These are phyloP conservation scores for Archivesica marissinica DNA, from an alignment of 1,140 invertebrate species.

Conservation along the genomic window DNA sequence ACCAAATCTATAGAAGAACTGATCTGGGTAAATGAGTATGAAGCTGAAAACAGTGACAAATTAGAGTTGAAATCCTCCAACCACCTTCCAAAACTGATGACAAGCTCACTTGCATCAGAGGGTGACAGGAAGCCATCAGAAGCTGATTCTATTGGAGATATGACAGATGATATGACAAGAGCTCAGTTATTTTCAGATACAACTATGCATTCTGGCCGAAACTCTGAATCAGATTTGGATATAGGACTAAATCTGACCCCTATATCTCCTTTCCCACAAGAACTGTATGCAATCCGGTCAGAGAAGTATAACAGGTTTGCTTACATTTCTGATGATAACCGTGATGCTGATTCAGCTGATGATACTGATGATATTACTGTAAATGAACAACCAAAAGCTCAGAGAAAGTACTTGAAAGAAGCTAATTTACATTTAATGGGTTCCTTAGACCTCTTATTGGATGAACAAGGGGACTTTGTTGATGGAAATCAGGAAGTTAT, in stretches of 20 bases:
- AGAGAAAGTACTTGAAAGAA: neutral
- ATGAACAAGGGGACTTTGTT: conserved; percentile 39
- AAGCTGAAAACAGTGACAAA: neutral
- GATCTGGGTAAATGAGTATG: conserved; percentile 32
- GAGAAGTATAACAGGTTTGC: conserved; percentile 50
- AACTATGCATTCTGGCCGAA: neutral
- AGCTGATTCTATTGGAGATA: conserved; percentile 43
- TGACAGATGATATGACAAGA: conserved; percentile 39
- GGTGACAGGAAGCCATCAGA: conserved; percentile 40
- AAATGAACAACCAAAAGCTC: neutral
- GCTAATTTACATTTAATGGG: neutral
- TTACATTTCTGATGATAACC: conserved; percentile 56
- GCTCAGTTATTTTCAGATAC: conserved; percentile 22
- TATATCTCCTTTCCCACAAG: conserved; percentile 39
- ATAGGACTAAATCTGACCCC: conserved; percentile 9
- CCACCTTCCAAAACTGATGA: conserved; percentile 3
- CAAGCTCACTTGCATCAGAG: conserved; percentile 17
- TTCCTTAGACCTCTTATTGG: conserved; percentile 45
- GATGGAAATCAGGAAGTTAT: conserved; percentile 21
- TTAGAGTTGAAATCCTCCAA: neutral
- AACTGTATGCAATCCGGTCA: conserved; percentile 21
- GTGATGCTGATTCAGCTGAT: conserved; percentile 43
- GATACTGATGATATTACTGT: conserved; percentile 31
- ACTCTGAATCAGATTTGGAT: conserved; percentile 6
- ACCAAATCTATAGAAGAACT: neutral